A percentile compares a stretch with the other conserved stretches of the same genome.
These are phyloP conservation scores for Mesorhabditis spiculigera DNA, from an alignment of 2,888 invertebrate species.

Conservation along the genomic window DNA sequence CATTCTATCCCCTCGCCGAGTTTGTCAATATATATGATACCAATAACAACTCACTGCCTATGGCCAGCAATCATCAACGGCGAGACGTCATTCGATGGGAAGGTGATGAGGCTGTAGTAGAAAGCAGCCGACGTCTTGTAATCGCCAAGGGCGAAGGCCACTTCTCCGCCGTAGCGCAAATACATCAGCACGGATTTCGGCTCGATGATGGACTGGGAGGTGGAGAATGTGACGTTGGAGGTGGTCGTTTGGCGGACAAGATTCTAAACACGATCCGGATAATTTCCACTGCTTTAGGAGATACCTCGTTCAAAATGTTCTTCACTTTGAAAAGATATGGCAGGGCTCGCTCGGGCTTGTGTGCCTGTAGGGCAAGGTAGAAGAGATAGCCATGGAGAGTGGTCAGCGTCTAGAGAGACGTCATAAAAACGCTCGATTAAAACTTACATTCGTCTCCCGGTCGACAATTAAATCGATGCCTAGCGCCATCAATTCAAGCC, in stretches of 20 bases:
- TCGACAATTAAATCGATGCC: slow-evolving; percentile 1
- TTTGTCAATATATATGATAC: neutral
- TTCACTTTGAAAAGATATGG: neutral
- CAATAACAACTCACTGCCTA: neutral
- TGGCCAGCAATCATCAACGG: neutral
- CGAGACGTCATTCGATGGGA: neutral
- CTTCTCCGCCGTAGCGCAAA: slow-evolving; percentile 6
- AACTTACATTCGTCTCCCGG: neutral
- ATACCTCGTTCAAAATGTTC: slow-evolving; percentile 3
- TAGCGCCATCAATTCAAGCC: neutral
- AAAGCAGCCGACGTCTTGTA: neutral
- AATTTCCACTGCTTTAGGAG: neutral
- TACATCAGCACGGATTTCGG: neutral
- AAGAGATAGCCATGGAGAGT: neutral
- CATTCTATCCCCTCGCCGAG: neutral
- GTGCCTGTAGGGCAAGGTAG: neutral
- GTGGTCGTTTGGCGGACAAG: neutral
- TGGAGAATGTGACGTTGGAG: neutral
- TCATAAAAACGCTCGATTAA: neutral
- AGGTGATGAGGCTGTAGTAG: neutral
- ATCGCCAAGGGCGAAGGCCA: neutral
- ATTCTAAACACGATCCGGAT: neutral
- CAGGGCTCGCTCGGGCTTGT: neutral
- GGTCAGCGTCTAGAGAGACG: neutral
- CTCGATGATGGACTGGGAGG: neutral